Conservation (phyloP, 2,113 vertebrate genomes). For the Chaetodon auriga region DNA sequence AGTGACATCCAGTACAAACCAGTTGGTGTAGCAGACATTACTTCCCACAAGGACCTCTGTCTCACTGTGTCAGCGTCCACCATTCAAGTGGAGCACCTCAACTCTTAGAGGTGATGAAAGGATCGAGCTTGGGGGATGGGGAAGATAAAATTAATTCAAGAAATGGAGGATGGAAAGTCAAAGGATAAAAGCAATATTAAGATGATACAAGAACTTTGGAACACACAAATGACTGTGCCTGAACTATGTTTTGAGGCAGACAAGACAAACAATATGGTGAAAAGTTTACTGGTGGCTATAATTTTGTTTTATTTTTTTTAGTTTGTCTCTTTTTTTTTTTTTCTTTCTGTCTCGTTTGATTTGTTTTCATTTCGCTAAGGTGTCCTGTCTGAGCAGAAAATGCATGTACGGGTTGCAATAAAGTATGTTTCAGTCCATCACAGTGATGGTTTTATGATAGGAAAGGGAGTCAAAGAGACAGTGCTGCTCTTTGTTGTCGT, state of each 20-base stretch:
- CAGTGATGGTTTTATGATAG: slow-evolving; percentile 78
- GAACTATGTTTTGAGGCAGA: slow-evolving; percentile 47
- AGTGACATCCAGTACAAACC: slow-evolving; percentile 86
- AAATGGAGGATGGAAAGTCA: slow-evolving; percentile 42
- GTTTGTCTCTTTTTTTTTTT: slow-evolving; percentile 46
- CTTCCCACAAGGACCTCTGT: slow-evolving; percentile 97
- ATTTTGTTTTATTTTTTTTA: slow-evolving; percentile 50
- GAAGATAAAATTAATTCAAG: slow-evolving; percentile 31
- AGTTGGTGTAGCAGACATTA: slow-evolving; percentile 81
- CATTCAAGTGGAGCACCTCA: slow-evolving; percentile 87
- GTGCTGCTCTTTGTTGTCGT: slow-evolving; percentile 57
- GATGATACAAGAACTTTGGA: slow-evolving; percentile 61
- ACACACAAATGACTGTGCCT: slow-evolving; percentile 62
- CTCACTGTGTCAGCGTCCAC: slow-evolving; percentile 95
- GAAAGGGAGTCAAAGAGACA: slow-evolving; percentile 55
- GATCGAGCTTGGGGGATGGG: slow-evolving; percentile 15
- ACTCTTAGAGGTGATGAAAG: slow-evolving; percentile 73
- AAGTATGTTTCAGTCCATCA: slow-evolving; percentile 75
- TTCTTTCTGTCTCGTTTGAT: slow-evolving; percentile 49
- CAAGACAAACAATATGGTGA: slow-evolving; percentile 57
- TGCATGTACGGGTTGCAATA: slow-evolving; percentile 73
- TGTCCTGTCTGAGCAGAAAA: slow-evolving; percentile 51
- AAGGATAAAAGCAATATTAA: slow-evolving; percentile 79
- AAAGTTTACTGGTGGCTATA: slow-evolving; percentile 43
- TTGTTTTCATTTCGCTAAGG: slow-evolving; percentile 59